Evolutionary conservation across 1,140 invertebrate genomes (phyloP).

Genomic region (Piezodorus guildinii): DNA sequence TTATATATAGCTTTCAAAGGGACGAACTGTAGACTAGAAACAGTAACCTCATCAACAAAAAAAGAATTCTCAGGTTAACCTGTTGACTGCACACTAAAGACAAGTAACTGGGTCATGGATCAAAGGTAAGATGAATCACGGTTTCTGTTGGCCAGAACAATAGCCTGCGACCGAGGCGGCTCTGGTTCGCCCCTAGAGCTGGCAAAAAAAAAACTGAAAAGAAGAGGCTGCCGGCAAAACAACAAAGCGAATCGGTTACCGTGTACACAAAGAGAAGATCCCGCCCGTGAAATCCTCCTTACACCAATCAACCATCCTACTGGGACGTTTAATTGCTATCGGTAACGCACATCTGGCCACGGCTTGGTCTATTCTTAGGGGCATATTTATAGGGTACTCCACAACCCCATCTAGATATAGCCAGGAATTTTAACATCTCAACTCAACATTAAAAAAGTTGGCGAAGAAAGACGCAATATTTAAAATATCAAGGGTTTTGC

Average conservation of each 20-base stretch:
- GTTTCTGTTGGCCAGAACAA: constrained; percentile 3
- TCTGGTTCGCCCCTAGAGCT: neutral
- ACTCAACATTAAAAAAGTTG: no score
- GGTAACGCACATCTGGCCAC: neutral
- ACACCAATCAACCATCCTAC: constrained; percentile 5
- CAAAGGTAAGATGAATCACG: neutral
- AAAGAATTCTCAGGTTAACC: no score
- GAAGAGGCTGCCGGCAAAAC: neutral
- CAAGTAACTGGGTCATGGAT: constrained; percentile 1
- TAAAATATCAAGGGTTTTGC: no score
- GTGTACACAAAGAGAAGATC: neutral
- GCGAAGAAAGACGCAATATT: no score
- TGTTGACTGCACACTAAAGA: no score
- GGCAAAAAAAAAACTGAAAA: neutral
- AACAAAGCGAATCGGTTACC: constrained; percentile 6
- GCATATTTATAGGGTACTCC: no score
- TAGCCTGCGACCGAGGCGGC: neutral
- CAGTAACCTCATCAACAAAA: no score
- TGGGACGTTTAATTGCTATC: neutral
- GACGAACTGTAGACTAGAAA: no score
- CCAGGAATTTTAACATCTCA: no score
- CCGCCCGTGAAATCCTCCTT: constrained; percentile 1
- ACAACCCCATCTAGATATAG: no score
- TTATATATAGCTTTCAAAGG: no score
- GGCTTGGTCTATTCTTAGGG: no score